These are phyloP conservation scores for Amazona vittata DNA, from an alignment of 2,113 vertebrate genomes.

Conservation along the genomic window DNA sequence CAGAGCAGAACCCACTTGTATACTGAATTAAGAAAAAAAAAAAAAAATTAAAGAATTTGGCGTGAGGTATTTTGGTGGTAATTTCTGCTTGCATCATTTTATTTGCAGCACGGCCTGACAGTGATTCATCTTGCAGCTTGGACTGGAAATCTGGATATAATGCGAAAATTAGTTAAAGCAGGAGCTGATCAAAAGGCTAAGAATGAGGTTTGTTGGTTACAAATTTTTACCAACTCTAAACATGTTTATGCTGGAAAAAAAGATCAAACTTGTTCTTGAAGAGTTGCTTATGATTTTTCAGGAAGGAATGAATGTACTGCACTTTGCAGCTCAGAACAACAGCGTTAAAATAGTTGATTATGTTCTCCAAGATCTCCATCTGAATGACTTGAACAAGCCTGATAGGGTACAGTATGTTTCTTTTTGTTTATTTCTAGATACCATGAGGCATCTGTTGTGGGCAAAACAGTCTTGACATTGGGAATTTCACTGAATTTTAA, in stretches of 20 bases:
- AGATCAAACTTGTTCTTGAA: neutral
- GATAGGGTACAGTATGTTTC: constrained; percentile 73
- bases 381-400: constrained; percentile 84
- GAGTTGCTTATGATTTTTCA: constrained; percentile 25
- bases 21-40: neutral
- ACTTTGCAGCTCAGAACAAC: constrained; percentile 90
- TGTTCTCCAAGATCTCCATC: constrained; percentile 87
- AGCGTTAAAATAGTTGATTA: constrained; percentile 82
- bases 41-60: neutral
- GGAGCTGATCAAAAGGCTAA: constrained; percentile 86
- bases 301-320: constrained; percentile 88
- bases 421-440: neutral
- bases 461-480: neutral
- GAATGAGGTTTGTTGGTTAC: constrained; percentile 78
- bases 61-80: neutral
- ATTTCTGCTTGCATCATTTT: constrained; percentile 36
- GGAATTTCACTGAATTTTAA: neutral
- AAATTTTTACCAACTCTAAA: neutral
- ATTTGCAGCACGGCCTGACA: constrained; percentile 83
- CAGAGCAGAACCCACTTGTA: neutral
- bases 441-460: neutral
- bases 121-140: constrained; percentile 89
- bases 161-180: constrained; percentile 85
- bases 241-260: neutral
- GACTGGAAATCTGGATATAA: constrained; percentile 86